These are phyloP conservation scores for Leptobrachium ailaonicum DNA, from an alignment of 2,113 vertebrate genomes.

Conservation along the genomic window DNA sequence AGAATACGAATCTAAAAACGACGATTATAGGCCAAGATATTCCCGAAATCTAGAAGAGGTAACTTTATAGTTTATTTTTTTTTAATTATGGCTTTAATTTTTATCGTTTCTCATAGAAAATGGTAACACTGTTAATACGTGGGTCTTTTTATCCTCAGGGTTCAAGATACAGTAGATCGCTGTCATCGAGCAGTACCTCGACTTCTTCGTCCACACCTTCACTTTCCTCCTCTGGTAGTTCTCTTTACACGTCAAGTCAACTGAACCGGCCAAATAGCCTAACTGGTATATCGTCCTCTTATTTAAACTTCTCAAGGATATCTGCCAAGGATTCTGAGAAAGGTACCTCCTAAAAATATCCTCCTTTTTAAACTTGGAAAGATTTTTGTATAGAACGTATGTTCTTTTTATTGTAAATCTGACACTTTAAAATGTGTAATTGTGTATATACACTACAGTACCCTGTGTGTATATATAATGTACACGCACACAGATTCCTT, in stretches of 20 bases:
- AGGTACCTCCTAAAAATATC: slow-evolving; percentile 66
- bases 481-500: too few species aligned
- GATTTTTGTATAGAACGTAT: too few species aligned
- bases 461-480: too few species aligned
- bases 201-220: slow-evolving; percentile 72
- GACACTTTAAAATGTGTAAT: too few species aligned
- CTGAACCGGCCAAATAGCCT: slow-evolving; percentile 83
- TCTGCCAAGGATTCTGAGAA: slow-evolving; percentile 85
- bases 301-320: slow-evolving; percentile 71
- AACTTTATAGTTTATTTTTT: slow-evolving; percentile 38
- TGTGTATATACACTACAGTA: too few species aligned
- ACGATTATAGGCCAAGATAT: slow-evolving; percentile 91
- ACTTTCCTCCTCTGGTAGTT: slow-evolving; percentile 77
- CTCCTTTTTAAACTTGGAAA: too few species aligned
- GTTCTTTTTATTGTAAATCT: too few species aligned
- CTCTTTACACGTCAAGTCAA: slow-evolving; percentile 75
- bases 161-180: slow-evolving; percentile 68
- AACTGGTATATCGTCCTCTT: slow-evolving; percentile 89
- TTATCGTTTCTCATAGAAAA: slow-evolving; percentile 22
- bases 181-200: slow-evolving; percentile 70
- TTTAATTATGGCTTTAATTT: background rate
- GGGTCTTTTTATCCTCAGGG: slow-evolving; percentile 42
- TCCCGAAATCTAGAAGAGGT: slow-evolving; percentile 88
- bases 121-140: too few species aligned
- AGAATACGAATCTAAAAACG: slow-evolving; percentile 87